A percentile compares a stretch with the other conserved stretches of the same genome.
phyloP scores from a whole-genome alignment of 1,140 invertebrate species.

The Xylocopa sonorina region DNA sequence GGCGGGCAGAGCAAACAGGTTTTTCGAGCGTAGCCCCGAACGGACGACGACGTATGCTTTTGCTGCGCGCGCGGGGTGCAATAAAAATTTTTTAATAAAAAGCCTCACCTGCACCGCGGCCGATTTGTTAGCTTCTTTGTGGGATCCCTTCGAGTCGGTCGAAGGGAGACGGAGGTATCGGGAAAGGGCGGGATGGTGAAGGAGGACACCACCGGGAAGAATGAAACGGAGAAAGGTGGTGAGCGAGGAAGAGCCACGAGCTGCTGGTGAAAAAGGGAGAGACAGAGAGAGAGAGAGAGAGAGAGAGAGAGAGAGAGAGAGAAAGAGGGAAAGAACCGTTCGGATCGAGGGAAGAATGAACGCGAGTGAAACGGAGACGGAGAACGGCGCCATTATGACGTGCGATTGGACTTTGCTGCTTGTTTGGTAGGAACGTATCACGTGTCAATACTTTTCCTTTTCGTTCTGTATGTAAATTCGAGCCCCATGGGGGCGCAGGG shows the following conservation, averaged over 20 bases:
- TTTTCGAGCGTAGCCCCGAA: constrained; percentile 62
- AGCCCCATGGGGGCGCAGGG: constrained; percentile 75
- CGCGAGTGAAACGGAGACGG: constrained; percentile 59
- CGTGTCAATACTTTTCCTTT: constrained; percentile 77
- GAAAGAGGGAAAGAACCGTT: neutral
- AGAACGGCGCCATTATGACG: constrained; percentile 72
- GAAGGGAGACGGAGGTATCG: constrained; percentile 24
- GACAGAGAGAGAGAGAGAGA: constrained; percentile 42
- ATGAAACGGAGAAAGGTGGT: neutral
- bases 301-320: constrained; percentile 29
- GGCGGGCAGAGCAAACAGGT: constrained; percentile 66
- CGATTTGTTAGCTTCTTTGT: constrained; percentile 69
- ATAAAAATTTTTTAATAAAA: constrained; percentile 72
- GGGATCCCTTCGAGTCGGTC: constrained; percentile 22
- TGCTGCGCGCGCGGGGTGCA: constrained; percentile 55
- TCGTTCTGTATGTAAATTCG: constrained; percentile 78
- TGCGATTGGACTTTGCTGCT: constrained; percentile 72
- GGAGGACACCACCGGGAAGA: constrained; percentile 8
- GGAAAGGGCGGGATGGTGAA: constrained; percentile 15
- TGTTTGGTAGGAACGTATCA: constrained; percentile 70
- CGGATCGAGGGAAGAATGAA: constrained; percentile 52
- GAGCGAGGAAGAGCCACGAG: no score
- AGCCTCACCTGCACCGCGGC: constrained; percentile 63
- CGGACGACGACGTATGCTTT: constrained; percentile 61
- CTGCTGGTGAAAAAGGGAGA: no score